Percentiles rank a stretch among this genome's conserved stretches.
These are phyloP conservation scores for Microtus agrestis DNA, from an alignment of 2,797 vertebrate species.

Conservation along the genomic window DNA sequence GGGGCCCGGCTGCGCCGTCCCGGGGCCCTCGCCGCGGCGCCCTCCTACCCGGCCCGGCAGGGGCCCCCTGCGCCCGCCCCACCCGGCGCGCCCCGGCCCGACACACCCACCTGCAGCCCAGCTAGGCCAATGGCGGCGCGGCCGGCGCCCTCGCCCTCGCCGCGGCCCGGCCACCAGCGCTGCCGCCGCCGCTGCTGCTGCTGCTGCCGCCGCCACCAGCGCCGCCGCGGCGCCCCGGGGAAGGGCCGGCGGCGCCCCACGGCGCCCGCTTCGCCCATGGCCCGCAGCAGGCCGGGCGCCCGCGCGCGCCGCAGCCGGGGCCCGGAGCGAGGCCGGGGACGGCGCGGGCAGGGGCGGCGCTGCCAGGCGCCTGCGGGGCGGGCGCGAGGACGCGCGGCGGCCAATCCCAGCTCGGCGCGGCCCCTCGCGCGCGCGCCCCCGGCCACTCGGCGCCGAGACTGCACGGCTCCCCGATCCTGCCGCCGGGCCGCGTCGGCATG, in stretches of 20 bases:
- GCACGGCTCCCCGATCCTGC: not conserved
- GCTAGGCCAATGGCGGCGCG: conserved; percentile 77
- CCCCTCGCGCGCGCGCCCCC: conserved; percentile 71
- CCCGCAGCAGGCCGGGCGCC: conserved; percentile 82
- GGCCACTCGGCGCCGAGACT: not conserved
- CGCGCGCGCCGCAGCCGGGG: conserved; percentile 67
- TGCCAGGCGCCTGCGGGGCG: conserved; percentile 3
- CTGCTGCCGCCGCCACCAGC: conserved; percentile 79
- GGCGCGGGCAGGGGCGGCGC: conserved; percentile 70
- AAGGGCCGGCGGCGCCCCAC: conserved; percentile 85
- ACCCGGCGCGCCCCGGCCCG: conserved; percentile 62
- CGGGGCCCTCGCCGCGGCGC: conserved; percentile 61
- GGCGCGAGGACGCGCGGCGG: not conserved
- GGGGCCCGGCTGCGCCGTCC: conserved; percentile 83
- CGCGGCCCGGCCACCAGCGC: conserved; percentile 83
- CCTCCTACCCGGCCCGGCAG: conserved; percentile 71
- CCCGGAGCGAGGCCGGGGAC: conserved; percentile 71
- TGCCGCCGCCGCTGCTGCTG: conserved; percentile 76
- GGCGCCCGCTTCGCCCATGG: conserved; percentile 88
- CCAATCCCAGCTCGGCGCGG: conserved; percentile 73
- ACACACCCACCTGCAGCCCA: conserved; percentile 74
- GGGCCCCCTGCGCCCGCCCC: conserved; percentile 67
- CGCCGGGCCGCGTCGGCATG: not conserved
- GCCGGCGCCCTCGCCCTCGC: conserved; percentile 82
- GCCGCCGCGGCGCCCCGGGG: conserved; percentile 83